Conservation (phyloP, 2,797 vertebrate genomes). For the Tinamus major region DNA sequence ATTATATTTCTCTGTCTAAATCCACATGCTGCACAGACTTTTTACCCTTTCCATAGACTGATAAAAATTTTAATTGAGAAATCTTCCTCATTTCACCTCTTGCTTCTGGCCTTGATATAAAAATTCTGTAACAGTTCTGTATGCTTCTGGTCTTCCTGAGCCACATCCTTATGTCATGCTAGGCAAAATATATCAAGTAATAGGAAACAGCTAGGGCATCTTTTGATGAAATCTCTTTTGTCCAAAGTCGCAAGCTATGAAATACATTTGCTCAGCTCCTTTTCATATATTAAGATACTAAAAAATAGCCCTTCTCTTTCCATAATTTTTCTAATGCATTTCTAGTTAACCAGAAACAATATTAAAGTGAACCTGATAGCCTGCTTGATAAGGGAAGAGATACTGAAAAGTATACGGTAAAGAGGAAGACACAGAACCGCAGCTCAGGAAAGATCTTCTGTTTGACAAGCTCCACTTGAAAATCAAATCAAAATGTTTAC, state of each 20-base stretch:
- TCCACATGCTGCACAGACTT: background rate
- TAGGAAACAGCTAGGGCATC: background rate
- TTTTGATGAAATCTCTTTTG: background rate
- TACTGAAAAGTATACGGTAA: background rate
- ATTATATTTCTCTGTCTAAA: background rate
- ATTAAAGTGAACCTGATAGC: background rate
- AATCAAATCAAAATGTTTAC: background rate
- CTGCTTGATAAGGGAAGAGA: background rate
- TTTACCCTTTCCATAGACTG: background rate
- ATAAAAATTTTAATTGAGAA: slow-evolving; percentile 36
- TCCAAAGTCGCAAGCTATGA: background rate
- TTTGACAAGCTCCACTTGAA: background rate
- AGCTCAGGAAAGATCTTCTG: background rate
- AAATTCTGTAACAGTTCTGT: background rate
- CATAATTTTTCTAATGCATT: background rate
- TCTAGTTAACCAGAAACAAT: background rate
- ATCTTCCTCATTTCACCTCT: background rate
- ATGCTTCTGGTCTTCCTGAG: background rate
- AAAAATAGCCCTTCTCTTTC: background rate
- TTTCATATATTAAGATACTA: background rate
- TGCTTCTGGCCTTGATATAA: background rate
- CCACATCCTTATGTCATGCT: background rate
- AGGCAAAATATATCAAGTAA: background rate
- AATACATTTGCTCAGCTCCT: background rate
- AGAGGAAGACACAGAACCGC: background rate